Evolutionary conservation across 2,888 invertebrate species (phyloP).

Genomic region (Latrodectus elegans): DNA sequence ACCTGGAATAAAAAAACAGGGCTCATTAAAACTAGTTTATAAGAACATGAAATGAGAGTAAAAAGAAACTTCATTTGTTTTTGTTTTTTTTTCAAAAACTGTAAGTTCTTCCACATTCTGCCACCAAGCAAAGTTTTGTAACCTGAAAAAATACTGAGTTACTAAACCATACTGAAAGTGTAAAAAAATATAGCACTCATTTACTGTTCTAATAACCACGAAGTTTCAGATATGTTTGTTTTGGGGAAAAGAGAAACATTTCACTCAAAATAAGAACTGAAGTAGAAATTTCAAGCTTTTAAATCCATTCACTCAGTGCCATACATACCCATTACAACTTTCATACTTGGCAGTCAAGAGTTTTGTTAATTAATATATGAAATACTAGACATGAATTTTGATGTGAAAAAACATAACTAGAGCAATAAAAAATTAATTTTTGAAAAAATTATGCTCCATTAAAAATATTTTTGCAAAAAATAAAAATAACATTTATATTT

Average conservation of each 20-base stretch:
- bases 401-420: too few relatives aligned
- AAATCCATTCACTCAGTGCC: slow-evolving; percentile 12
- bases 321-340: background rate
- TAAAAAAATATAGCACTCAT: slow-evolving; percentile 42
- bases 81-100: slow-evolving; percentile 19
- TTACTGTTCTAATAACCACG: slow-evolving; percentile 2
- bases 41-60: slow-evolving; percentile 12
- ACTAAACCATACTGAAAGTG: slow-evolving; percentile 55
- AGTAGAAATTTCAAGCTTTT: background rate
- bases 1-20: slow-evolving; percentile 62
- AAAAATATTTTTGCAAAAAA: too few relatives aligned
- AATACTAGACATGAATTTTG: too few relatives aligned
- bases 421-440: too few relatives aligned
- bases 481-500: too few relatives aligned
- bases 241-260: background rate
- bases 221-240: background rate
- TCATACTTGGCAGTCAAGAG: slow-evolving; percentile 38
- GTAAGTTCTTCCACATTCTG: slow-evolving; percentile 36
- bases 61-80: background rate
- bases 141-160: slow-evolving; percentile 67
- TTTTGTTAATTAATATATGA: background rate
- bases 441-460: too few relatives aligned
- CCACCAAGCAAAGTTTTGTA: slow-evolving; percentile 21
- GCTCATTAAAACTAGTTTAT: slow-evolving; percentile 24
- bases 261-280: background rate